Evolutionary conservation across 1,140 invertebrate genomes (phyloP), one percentile per base, ranked within the genome.

Genomic region (Aphelenchoides avenae): DNA sequence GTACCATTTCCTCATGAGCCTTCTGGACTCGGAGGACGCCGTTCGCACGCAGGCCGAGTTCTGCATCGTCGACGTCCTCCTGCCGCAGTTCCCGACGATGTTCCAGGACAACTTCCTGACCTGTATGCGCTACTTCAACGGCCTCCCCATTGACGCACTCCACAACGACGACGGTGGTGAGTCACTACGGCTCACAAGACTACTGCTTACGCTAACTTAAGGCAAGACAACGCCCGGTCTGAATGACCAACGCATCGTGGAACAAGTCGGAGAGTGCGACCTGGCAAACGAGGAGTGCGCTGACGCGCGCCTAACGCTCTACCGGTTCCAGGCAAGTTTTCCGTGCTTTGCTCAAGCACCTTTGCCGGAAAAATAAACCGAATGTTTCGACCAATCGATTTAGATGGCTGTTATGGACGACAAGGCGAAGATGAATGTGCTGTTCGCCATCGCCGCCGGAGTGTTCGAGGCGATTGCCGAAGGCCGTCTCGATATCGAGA

Each of bases 51-150:
- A 68, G 15, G 51, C 72, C 15, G 72, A 78, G 36, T 79, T 75
- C 56, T 79, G 77, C 47, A 59, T 80, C 44, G 63, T 78, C 15
- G 70, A 79, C 47, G 48, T 79, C 36, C 58, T 80, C 27, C 36
- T 79, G 13, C 66, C 72, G 53, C 70, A 78, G 57, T 70, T 79
- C 47, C 52, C 41, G 18, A 76, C 78, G 1, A 60, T 51, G 11
- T 79, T 79, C 58, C 77, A 73, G 50, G 67, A 80, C 7, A 77
- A 79, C 52, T 79, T 80, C 52, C 56, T 79, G 29, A 78, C 80
- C 44, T 80, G 77, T 57, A 64, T 80, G 18, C 80, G 79, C 50
- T 71, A 77, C 52, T 80, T 80, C 57, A 66, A 66, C 33, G 52
- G 56, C 24, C 59, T 66, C n/a, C n/a, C n/a, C n/a, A n/a, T n/a